Base-by-base conservation (phyloP, 2,888 invertebrate species). In the Atrina japonica region DNA sequence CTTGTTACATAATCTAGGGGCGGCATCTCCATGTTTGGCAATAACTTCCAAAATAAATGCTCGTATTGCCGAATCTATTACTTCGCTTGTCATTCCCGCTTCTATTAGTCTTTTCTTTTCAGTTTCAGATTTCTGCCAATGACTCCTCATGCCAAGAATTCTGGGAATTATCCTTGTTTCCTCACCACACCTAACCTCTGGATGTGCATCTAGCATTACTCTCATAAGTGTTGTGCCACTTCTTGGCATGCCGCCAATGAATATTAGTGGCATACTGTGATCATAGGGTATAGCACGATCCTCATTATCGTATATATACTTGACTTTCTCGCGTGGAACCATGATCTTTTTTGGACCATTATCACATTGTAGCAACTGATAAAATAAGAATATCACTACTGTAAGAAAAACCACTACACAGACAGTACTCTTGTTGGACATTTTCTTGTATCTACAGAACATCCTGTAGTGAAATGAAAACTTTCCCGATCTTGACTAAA, bases 161-260 rank as follows among this genome's bases (percentile, higher is more conserved):
- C 99, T 94, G 63, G 98, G 99, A 90, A 99, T 97, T 65, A 99
- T 97, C 81, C 98, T 97, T 0, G 92, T 92, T 92, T 99, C 99
- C 92, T 98, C 98, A 21, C 98, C 98, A 91, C 98, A 98, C 91
- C 97, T 94, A 88, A 99, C 96, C 88, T 96, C 96, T 18, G 97
- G 96, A 93, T 99, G 98, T 76, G 98, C 98, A 92, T 99, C 99
- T 85, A 99, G 92, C 96, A 99, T 97, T 78, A 97, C 98, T 86
- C 99, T 93, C 95, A 98, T 97, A 83, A 99, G 93, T 75, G 99
- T 99, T 52, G 98, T 99, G 65, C 98, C 99, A 60, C 97, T 98
- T 84, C 98, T 94, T 68, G 99, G 99, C 89, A 99, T 97, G 76
- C 99, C 99, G 70, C 98, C 98, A 90, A 99, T 85, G 61, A 88